Base-by-base conservation (phyloP, 30 jellyfish, hydroid and myxozoan genomes). In the Chironex yamaguchii region DNA sequence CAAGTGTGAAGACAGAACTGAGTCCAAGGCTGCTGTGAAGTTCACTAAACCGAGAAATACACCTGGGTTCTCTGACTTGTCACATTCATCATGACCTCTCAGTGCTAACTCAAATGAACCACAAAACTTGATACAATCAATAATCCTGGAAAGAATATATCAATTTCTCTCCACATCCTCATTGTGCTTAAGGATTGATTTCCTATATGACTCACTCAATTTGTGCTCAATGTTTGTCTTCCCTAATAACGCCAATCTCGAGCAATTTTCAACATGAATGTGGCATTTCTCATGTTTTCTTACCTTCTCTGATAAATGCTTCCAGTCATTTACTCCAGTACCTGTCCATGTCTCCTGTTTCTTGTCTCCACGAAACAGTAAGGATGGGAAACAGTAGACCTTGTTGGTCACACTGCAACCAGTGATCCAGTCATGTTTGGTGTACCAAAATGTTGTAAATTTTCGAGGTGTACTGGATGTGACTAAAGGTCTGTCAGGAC, bases 81-180 rank as follows among this genome's bases (percentile, higher is more conserved):
- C 48, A 14, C 71, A 14, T 35, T 72, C 89, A 36, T 84, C 89
- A 49, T 72, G 95, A n/a, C 95, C 95, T 34, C 95, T 52, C 49
- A 84, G 35, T 34, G 95, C 76, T 25, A 84, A 69, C 81, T 84
- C 84, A 72, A 70, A 72, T 9, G 85, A 72, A 6, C 95, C 62
- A 72, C 83, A 70, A 62, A 72, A 27, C 74, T 84, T 84, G 4
- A 84, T 72, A 64, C 82, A 84, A 32, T 84, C 95, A 27, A 84
- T 84, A 29, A 84, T 71, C 58, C 68, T 71, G 1, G 79, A 54
- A 14, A 84, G 82, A n/a, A 84, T 66, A 62, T 70, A 62, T 27
- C 90, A 79, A 54, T 84, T 84, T 36, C 42, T 72, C 25, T 84
- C 89, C 30, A 84, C 82, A 32, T 36, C 83, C 11, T 11, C 24